Conservation (phyloP, 2,797 vertebrate genomes). For the Adelosebastes latens region DNA sequence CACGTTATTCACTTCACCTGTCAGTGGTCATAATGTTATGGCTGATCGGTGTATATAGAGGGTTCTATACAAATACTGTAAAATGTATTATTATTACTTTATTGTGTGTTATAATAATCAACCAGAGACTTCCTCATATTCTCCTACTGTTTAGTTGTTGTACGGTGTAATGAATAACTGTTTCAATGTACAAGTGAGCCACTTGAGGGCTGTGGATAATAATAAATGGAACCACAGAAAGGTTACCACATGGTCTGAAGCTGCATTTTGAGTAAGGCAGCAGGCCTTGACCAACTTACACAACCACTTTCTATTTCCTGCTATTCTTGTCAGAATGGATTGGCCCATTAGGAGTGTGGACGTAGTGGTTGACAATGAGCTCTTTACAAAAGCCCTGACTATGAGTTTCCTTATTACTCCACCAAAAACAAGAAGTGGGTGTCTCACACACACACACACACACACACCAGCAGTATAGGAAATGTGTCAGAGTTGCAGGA, state of each 20-base stretch:
- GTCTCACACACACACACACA: background rate
- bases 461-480: slow-evolving; percentile 59
- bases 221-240: background rate
- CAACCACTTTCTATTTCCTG: slow-evolving; percentile 69
- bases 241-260: slow-evolving; percentile 16
- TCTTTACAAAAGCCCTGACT: slow-evolving; percentile 68
- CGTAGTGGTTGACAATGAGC: slow-evolving; percentile 39
- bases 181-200: slow-evolving; percentile 1
- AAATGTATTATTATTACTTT: background rate
- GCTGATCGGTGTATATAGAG: background rate
- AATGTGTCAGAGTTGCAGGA: slow-evolving; percentile 70
- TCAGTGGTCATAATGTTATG: too few relatives aligned
- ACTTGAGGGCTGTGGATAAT: background rate
- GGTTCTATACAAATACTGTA: background rate
- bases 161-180: background rate
- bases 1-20: too few relatives aligned
- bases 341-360: slow-evolving; percentile 55
- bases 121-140: background rate
- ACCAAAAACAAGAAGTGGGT: slow-evolving; percentile 76
- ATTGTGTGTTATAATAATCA: background rate
- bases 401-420: slow-evolving; percentile 79
- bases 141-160: background rate
- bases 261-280: slow-evolving; percentile 3
- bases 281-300: slow-evolving; percentile 40
- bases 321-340: slow-evolving; percentile 59